A percentile compares a stretch with the other conserved stretches of the same genome.
phyloP scores from a whole-genome alignment of 2,113 vertebrate genomes.

The Bolborhynchus lineola region DNA sequence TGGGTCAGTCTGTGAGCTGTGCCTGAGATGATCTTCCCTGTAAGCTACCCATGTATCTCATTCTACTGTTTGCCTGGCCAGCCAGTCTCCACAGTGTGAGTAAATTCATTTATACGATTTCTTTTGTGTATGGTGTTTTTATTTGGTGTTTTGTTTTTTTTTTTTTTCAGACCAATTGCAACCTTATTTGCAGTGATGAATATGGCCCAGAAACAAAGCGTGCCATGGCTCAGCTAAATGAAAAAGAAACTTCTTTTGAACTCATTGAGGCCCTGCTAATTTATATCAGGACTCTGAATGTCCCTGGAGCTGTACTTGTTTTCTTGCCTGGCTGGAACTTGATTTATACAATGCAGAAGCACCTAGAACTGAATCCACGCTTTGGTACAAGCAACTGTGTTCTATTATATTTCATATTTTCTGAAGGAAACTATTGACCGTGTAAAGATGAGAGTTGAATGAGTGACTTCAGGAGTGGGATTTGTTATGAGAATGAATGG shows the following conservation, averaged over 20 bases:
- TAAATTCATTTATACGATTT: background rate
- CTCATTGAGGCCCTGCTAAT: conserved; percentile 91
- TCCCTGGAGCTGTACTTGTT: conserved; percentile 87
- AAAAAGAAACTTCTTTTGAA: conserved; percentile 94
- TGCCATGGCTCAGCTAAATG: conserved; percentile 88
- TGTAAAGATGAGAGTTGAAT: background rate
- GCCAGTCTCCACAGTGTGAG: background rate
- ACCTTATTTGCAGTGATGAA: conserved; percentile 84
- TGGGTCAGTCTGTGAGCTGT: background rate
- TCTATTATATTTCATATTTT: background rate
- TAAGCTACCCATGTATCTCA: background rate
- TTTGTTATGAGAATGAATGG: background rate
- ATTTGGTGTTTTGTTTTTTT: background rate
- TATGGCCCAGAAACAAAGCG: conserved; percentile 86
- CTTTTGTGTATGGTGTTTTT: background rate
- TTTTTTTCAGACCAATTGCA: conserved; percentile 86
- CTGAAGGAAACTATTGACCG: background rate
- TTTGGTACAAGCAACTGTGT: conserved; percentile 79
- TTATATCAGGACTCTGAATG: conserved; percentile 91
- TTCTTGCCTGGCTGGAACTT: conserved; percentile 98
- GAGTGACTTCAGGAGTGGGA: background rate
- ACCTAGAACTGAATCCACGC: conserved; percentile 89
- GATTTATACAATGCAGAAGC: conserved; percentile 94
- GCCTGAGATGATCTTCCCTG: background rate
- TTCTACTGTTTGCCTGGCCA: background rate